phyloP scores from a whole-genome alignment of 2,113 vertebrate species.

The Columbina picui region DNA sequence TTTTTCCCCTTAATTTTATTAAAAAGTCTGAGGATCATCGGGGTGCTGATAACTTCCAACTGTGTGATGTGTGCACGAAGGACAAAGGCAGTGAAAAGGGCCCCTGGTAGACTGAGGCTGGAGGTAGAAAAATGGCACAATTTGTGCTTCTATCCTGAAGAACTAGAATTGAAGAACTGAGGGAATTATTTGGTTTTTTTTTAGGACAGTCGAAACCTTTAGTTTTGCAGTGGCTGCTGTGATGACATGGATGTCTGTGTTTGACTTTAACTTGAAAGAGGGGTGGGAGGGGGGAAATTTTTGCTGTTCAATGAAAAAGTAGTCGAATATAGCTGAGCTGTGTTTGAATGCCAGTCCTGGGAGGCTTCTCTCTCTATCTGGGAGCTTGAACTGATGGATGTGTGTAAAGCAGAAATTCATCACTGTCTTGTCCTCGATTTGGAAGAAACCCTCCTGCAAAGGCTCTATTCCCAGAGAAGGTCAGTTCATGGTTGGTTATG shows the following conservation, averaged over 20 bases:
- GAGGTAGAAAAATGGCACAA: background rate
- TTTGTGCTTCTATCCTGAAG: background rate
- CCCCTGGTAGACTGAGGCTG: background rate
- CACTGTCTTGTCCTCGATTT: background rate
- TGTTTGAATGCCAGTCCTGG: background rate
- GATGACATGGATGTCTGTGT: background rate
- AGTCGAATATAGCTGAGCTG: background rate
- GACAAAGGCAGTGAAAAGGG: background rate
- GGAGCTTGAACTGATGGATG: background rate
- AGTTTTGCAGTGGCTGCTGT: background rate
- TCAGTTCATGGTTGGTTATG: background rate
- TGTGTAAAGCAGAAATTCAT: background rate
- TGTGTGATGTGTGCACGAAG: background rate
- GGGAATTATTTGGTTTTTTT: background rate
- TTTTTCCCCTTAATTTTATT: background rate
- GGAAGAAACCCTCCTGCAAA: background rate
- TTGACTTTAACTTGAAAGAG: background rate
- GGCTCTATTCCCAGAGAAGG: background rate
- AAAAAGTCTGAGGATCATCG: fast-evolving
- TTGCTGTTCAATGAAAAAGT: background rate
- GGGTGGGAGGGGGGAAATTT: too few relatives aligned
- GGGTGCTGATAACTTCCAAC: background rate
- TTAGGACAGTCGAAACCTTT: background rate
- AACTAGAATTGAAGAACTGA: background rate
- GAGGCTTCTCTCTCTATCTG: background rate